phyloP scores from a whole-genome alignment of 1,140 invertebrate species.

The Dryas iulia region DNA sequence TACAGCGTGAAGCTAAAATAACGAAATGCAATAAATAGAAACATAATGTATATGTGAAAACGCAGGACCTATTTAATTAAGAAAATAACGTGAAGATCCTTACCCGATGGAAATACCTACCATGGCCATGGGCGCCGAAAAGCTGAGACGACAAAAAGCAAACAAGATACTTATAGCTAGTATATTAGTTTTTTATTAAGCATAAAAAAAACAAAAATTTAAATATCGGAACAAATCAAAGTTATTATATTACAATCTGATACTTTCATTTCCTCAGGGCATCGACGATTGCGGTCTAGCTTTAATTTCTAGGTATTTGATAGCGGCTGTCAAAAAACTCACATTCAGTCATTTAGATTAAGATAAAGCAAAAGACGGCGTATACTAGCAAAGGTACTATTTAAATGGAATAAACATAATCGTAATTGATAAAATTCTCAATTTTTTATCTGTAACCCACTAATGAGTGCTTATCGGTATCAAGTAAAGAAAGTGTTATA shows the following conservation, averaged over 20 bases:
- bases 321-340: background rate
- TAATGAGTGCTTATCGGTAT: background rate
- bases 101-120: too few relatives aligned
- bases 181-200: too few relatives aligned
- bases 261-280: constrained; percentile 20
- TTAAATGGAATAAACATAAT: background rate
- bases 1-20: too few relatives aligned
- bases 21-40: too few relatives aligned
- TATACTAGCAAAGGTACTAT: background rate
- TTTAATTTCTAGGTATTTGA: constrained; percentile 2
- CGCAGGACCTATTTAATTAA: too few relatives aligned
- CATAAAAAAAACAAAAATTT: too few relatives aligned
- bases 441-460: background rate
- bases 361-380: background rate
- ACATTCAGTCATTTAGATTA: background rate
- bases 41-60: too few relatives aligned
- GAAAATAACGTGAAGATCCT: too few relatives aligned
- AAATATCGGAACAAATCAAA: constrained; percentile 1
- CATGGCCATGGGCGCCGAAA: too few relatives aligned
- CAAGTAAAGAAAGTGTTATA: background rate
- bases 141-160: too few relatives aligned
- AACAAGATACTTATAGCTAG: too few relatives aligned
- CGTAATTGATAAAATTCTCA: background rate
- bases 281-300: background rate
- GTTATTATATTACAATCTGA: background rate